Conservation (phyloP, 2,888 invertebrate genomes). For the Scaptomyza cyrtandrae region DNA sequence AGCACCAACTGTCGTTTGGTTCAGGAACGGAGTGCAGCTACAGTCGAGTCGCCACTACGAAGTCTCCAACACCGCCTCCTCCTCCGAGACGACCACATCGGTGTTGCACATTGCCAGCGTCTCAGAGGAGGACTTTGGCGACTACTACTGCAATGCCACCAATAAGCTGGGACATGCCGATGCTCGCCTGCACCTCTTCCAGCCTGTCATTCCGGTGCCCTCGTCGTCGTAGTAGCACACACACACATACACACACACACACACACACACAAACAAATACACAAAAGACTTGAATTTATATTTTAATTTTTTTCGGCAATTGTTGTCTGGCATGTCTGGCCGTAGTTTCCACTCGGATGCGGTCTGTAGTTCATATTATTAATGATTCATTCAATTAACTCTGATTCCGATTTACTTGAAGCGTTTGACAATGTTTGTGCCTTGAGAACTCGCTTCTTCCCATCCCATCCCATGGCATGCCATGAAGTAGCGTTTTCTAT, state of each 20-base stretch:
- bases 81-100: slow-evolving; percentile 83
- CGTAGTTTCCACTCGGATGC: slow-evolving; percentile 55
- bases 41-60: slow-evolving; percentile 77
- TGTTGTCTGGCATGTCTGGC: slow-evolving; percentile 42
- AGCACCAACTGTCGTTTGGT: slow-evolving; percentile 83
- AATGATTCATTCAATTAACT: slow-evolving; percentile 82
- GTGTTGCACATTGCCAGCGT: slow-evolving; percentile 81
- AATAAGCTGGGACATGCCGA: slow-evolving; percentile 84
- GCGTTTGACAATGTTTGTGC: slow-evolving; percentile 60
- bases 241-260: slow-evolving; percentile 13
- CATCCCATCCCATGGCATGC: slow-evolving; percentile 27
- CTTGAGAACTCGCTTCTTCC: slow-evolving; percentile 61
- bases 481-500: slow-evolving; percentile 36
- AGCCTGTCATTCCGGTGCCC: slow-evolving; percentile 81
- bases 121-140: slow-evolving; percentile 81
- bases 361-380: slow-evolving; percentile 66
- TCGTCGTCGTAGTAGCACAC: slow-evolving; percentile 47
- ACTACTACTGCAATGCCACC: slow-evolving; percentile 84
- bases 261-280: slow-evolving; percentile 29
- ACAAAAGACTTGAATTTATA: slow-evolving; percentile 68
- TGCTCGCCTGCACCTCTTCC: slow-evolving; percentile 82
- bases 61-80: slow-evolving; percentile 82
- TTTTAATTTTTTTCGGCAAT: slow-evolving; percentile 70
- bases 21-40: slow-evolving; percentile 77
- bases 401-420: slow-evolving; percentile 73